Evolutionary conservation across 2,888 invertebrate species (phyloP), one percentile per base, ranked within the genome.

Genomic region (Luffia ferchaultella): DNA sequence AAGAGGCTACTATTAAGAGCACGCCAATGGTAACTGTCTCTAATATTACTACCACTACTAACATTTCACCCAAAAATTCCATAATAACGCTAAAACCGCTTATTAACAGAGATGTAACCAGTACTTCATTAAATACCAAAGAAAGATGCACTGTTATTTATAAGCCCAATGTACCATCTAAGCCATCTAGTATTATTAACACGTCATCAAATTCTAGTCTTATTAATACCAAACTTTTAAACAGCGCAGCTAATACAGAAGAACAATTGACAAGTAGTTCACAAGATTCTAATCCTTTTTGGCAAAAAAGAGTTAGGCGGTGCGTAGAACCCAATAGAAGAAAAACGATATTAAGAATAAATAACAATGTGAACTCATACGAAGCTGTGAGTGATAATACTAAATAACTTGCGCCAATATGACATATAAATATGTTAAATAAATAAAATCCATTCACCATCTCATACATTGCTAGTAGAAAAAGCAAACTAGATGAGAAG

Each of bases 11-110:
- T 78, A 80, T 76, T 71, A 76, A 76, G 64, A 73, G 78, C 79
- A 83, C 80, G 78, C 76, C 84, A 65, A 79, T 78, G 84, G 83
- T 85, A 83, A 84, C 80, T 74, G 85, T 85, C 64, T 84, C 84
- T 76, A 83, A 85, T 68, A 85, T 85, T 64, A 80, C 76, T 63
- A 84, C 84, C 63, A 84, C 77, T 65, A 77, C 83, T 82, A 83
- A 82, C 68, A 78, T 79, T 61, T 82, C 83, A 70, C 78, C 82
- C 60, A 82, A 80, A 65, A 76, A 70, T 73, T 78, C 80, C 74
- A 73, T 78, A 71, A 78, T 78, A 72, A 63, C 73, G 74, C 76
- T 76, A 73, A 78, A 73, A 62, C 58, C 61, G 66, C 69, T 66
- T 66, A 63, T 59, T 64, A 67, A 68, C 30, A 12, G 5, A 55